A percentile compares a stretch with the other conserved stretches of the same genome.
Evolutionary conservation across 2,888 invertebrate species (phyloP).

Genomic region (Aelia acuminata): DNA sequence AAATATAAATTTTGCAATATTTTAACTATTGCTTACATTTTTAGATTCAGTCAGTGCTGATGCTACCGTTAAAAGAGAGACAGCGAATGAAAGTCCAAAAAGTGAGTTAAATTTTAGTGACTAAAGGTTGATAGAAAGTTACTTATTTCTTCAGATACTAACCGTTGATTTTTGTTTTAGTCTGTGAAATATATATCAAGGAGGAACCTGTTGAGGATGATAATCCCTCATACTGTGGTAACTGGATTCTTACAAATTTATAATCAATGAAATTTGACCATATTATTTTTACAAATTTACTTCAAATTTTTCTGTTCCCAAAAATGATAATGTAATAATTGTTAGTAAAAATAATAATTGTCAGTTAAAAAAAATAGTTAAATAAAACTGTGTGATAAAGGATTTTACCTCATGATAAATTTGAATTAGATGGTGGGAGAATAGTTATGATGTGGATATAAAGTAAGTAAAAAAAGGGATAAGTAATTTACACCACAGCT

Average conservation of each 20-base stretch:
- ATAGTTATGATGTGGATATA: too few species aligned
- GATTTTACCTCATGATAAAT: too few species aligned
- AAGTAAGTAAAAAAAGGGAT: too few species aligned
- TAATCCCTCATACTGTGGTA: background rate
- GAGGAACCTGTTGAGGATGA: background rate
- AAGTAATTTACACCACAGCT: too few species aligned
- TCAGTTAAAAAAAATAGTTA: too few species aligned
- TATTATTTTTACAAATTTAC: background rate
- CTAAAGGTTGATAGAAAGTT: background rate
- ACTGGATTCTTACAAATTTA: background rate
- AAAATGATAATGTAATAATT: too few species aligned
- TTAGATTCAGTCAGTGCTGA: background rate
- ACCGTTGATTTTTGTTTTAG: background rate
- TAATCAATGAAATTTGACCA: background rate
- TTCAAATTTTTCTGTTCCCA: too few species aligned
- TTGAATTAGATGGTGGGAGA: too few species aligned
- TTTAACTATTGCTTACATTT: background rate
- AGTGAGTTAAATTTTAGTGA: background rate
- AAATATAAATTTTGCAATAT: too few species aligned
- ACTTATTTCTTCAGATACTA: background rate
- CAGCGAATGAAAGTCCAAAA: background rate
- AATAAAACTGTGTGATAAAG: too few species aligned
- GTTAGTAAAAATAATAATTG: too few species aligned
- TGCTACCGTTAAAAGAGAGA: background rate
- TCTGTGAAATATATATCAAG: slow-evolving; percentile 1